Conservation (phyloP, 1,140 invertebrate species). For the Bombus picipes region DNA sequence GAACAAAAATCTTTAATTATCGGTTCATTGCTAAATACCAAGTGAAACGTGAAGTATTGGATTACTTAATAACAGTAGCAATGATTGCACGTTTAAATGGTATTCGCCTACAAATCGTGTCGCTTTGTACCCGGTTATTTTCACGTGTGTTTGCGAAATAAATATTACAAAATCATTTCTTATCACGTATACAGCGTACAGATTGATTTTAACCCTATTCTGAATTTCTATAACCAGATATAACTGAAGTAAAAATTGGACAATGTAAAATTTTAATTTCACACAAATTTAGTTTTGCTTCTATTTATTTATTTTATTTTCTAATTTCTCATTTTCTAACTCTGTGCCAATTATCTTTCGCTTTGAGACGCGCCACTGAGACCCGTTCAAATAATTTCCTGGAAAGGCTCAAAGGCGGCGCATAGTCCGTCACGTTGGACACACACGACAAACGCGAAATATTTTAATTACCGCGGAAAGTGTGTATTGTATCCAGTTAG, state of each 20-base stretch:
- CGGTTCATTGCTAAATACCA: constrained; percentile 58
- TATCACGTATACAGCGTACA: background rate
- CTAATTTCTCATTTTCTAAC: background rate
- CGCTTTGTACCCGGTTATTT: constrained; percentile 15
- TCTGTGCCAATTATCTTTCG: background rate
- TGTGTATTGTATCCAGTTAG: constrained; percentile 31
- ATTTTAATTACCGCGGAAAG: constrained; percentile 13
- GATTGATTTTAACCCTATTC: background rate
- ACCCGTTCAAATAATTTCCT: background rate
- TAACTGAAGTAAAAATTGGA: background rate
- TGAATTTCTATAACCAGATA: background rate
- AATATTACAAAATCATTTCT: background rate
- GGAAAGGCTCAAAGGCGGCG: background rate
- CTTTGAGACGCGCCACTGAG: background rate
- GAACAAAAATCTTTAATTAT: constrained; percentile 45
- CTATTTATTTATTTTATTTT: too few species aligned
- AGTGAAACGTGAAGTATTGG: constrained; percentile 44
- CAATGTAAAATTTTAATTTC: background rate
- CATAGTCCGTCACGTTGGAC: background rate
- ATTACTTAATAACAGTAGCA: constrained; percentile 45
- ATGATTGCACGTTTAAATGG: constrained; percentile 35
- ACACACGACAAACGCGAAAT: background rate
- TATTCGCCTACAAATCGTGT: constrained; percentile 19
- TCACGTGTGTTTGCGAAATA: background rate
- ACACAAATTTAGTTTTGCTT: background rate